These are phyloP conservation scores for Cyprinus carpio DNA, from an alignment of 2,113 vertebrate genomes.

Conservation along the genomic window DNA sequence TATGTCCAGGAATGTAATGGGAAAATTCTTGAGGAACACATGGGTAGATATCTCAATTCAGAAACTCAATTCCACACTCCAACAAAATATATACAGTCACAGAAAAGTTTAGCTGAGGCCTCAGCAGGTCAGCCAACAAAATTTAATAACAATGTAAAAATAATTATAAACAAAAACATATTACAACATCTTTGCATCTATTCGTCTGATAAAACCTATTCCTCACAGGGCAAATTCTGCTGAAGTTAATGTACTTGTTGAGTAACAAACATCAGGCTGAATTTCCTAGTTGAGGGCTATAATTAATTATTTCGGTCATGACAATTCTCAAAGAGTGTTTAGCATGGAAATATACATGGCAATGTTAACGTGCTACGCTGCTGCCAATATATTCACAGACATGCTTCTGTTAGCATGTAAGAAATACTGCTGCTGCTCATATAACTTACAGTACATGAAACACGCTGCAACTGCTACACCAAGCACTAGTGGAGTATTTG, in stretches of 20 bases:
- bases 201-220: neutral
- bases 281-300: neutral
- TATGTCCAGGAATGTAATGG: constrained; percentile 44
- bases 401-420: neutral
- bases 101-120: neutral
- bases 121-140: neutral
- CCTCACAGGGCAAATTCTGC: neutral
- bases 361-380: too few species aligned
- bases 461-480: too few species aligned
- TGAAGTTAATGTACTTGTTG: neutral
- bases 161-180: neutral
- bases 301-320: neutral
- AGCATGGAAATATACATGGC: too few species aligned
- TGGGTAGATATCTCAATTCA: neutral
- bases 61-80: neutral
- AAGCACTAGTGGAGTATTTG: too few species aligned
- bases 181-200: neutral
- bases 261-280: neutral
- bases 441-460: neutral
- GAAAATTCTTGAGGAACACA: constrained; percentile 32
- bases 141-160: neutral
- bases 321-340: too few species aligned
- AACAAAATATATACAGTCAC: neutral
- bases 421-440: neutral
- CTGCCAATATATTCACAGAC: too few species aligned